Conservation (phyloP, 1,140 invertebrate genomes). For the Hetaerina americana region DNA sequence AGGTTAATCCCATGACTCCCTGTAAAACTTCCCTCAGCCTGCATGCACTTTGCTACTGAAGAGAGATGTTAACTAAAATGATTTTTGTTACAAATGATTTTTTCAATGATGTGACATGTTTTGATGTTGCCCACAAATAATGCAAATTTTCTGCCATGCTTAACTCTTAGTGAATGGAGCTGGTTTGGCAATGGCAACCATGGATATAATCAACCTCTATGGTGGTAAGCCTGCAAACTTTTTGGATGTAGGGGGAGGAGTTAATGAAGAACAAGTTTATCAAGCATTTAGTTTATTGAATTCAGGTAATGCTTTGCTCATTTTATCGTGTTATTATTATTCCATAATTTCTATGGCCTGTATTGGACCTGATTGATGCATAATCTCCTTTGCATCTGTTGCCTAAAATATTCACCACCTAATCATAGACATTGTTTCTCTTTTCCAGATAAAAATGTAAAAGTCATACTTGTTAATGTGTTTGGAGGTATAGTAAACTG, state of each 20-base stretch:
- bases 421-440: constrained; percentile 9
- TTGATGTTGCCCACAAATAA: background rate
- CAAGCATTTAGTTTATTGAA: constrained; percentile 57
- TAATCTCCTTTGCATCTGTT: constrained; percentile 8
- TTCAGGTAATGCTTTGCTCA: constrained; percentile 76
- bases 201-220: constrained; percentile 64
- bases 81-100: background rate
- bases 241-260: constrained; percentile 64
- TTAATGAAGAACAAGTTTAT: constrained; percentile 59
- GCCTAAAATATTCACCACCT: background rate
- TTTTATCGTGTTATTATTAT: too few relatives aligned
- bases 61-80: background rate
- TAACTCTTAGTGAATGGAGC: constrained; percentile 53
- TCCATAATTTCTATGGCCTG: constrained; percentile 3
- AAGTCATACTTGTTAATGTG: constrained; percentile 93
- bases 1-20: too few relatives aligned
- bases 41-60: background rate
- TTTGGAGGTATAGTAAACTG: constrained; percentile 99
- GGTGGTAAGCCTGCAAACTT: constrained; percentile 69
- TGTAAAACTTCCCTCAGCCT: background rate
- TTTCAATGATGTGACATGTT: background rate
- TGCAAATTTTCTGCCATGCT: background rate
- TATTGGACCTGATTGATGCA: constrained; percentile 6
- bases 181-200: constrained; percentile 69
- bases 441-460: constrained; percentile 68